phyloP scores from a whole-genome alignment of 2,797 vertebrate genomes.

The Todus mexicanus region DNA sequence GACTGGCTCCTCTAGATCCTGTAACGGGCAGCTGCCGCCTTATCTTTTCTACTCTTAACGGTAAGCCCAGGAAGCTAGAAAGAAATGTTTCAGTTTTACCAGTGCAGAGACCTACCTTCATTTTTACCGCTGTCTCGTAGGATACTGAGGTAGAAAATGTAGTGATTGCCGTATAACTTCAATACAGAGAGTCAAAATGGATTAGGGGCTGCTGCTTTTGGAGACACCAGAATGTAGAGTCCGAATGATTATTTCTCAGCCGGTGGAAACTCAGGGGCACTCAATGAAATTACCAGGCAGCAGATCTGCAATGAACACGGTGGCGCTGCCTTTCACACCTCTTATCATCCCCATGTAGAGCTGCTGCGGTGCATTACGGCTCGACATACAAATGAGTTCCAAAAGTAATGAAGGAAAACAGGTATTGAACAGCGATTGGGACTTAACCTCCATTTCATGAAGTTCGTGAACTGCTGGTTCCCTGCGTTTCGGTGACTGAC shows the following conservation, averaged over 20 bases:
- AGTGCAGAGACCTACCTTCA: background rate
- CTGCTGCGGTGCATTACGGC: background rate
- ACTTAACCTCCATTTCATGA: background rate
- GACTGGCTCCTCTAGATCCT: background rate
- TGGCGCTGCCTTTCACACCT: background rate
- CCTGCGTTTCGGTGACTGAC: background rate
- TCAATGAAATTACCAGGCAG: background rate
- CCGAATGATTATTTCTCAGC: background rate
- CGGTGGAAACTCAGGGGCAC: background rate
- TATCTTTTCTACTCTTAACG: background rate
- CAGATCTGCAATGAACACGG: background rate
- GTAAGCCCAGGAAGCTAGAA: background rate
- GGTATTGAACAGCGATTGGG: background rate
- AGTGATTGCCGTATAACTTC: background rate
- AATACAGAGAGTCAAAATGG: background rate
- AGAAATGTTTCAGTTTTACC: background rate
- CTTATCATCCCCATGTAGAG: accelerated
- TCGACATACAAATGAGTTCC: background rate
- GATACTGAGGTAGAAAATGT: background rate
- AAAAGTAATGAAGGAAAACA: background rate
- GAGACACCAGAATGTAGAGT: background rate
- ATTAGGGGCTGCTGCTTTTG: background rate
- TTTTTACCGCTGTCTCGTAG: background rate
- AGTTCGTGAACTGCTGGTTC: background rate
- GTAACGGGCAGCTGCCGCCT: accelerated